Evolutionary conservation across 30 jellyfish, hydroid and myxozoan species (phyloP), one percentile per base, ranked within the genome.

Genomic region (Mastigias papua): DNA sequence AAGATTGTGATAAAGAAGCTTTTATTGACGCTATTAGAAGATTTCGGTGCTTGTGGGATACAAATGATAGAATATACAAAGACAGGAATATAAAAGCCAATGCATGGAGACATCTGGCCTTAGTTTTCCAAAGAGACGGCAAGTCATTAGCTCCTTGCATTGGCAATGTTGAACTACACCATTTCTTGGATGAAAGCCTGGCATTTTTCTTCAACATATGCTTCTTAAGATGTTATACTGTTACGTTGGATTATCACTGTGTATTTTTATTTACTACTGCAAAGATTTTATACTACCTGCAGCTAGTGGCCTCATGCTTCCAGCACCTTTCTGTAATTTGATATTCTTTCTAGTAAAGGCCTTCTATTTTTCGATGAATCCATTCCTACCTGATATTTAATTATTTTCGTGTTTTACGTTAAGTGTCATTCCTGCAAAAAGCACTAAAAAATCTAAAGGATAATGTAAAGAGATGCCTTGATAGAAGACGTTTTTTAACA

Each of bases 401-500:
- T 42, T 42, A 42, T 42, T 15, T 42, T 42, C 54, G 7, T 42
- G 54, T 4, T 42, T 42, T 42, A 42, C 54, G 7, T 8, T 42
- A 42, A 42, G 54, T 42, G 54, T 42, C 54, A 42, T 4, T 42
- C 54, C 54, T 42, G 54, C 54, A 42, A 42, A 42, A 42, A 88
- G 65, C 50, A 46, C 76, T 87, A 87, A 88, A n/a, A 51, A 80
- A 80, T 50, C 77, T 87, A 33, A 58, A 84, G 69, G 96, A 87
- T 35, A 87, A 27, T 48, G 35, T 78, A 30, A 76, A 80, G 48
- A 68, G 75, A 70, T 63, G 90, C 49, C 46, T 62, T 9, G 69
- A 35, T 50, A 88, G 73, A 62, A 73, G 89, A n/a, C 63, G 35
- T 28, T 28, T 65, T 23, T 22, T 81, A 70, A 79, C 81, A 23